Percentiles rank a stretch among this genome's conserved stretches.
phyloP scores from a whole-genome alignment of 2,113 vertebrate genomes.

The Hyperopisus bebe region DNA sequence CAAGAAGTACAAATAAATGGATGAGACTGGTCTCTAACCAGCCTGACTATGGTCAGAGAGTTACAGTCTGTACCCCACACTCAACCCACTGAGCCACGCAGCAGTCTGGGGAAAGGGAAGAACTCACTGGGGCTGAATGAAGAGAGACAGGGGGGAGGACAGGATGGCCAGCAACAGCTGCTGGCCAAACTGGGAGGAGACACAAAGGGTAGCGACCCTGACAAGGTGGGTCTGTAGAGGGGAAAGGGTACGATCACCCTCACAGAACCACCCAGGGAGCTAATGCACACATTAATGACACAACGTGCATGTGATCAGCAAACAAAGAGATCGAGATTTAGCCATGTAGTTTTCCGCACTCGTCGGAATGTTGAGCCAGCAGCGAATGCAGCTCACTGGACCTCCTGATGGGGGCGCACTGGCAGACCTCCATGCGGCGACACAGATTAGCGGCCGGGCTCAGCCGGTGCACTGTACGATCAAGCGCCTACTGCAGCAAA shows the following conservation, averaged over 20 bases:
- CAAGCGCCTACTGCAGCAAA: neutral
- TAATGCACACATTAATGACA: neutral
- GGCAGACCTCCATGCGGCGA: neutral
- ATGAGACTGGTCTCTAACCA: too few species aligned
- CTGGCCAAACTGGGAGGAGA: too few species aligned
- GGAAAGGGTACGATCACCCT: neutral
- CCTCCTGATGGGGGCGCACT: neutral
- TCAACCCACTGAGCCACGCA: too few species aligned
- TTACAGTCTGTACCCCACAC: too few species aligned
- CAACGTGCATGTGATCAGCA: neutral
- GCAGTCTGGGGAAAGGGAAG: too few species aligned
- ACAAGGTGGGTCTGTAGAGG: neutral
- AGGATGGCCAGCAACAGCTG: too few species aligned
- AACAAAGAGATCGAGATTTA: neutral
- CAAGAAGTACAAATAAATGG: too few species aligned
- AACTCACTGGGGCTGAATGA: too few species aligned
- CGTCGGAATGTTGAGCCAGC: neutral
- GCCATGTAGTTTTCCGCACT: neutral
- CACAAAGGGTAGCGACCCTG: too few species aligned
- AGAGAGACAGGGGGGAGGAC: too few species aligned
- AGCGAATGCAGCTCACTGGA: neutral
- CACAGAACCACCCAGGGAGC: neutral
- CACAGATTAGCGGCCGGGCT: neutral
- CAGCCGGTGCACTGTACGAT: slow-evolving; percentile 6
- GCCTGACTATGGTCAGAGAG: too few species aligned